A percentile compares a stretch with the other conserved stretches of the same genome.
Conservation (phyloP, 2,888 invertebrate genomes). For the Mycogona germanica region DNA sequence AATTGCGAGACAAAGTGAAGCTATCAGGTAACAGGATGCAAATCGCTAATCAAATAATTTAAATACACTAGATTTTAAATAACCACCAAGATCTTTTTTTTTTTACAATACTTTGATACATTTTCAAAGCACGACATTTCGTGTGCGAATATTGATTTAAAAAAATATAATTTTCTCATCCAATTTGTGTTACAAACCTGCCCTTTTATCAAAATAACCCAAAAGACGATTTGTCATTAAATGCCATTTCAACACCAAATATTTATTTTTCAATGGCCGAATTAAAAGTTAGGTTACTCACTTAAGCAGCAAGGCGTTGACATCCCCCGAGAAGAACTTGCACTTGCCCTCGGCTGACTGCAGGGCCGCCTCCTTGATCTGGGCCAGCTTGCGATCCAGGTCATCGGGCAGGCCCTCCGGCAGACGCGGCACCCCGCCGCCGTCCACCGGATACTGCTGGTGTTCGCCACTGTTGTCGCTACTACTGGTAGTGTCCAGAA, state of each 20-base stretch:
- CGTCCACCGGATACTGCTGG: not conserved
- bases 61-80: too few species aligned
- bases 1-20: not conserved
- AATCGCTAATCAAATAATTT: too few species aligned
- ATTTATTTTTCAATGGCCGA: not conserved
- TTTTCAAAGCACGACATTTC: not conserved
- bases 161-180: too few species aligned
- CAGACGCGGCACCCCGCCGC: constrained; percentile 29
- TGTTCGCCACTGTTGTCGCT: constrained; percentile 25
- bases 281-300: constrained; percentile 30
- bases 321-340: constrained; percentile 41
- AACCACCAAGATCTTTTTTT: not conserved
- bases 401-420: constrained; percentile 39
- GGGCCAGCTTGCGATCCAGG: constrained; percentile 37
- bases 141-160: not conserved
- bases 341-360: constrained; percentile 39
- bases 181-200: too few species aligned
- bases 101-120: not conserved
- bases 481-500: constrained; percentile 11
- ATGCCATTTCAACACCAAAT: not conserved
- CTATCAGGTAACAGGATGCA: too few species aligned
- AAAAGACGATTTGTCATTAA: not conserved
- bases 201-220: not conserved
- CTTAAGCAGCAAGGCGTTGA: constrained; percentile 42
- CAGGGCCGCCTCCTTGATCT: constrained; percentile 36